These are phyloP conservation scores for Malaclemys terrapin DNA, from an alignment of 2,113 vertebrate genomes.

Conservation along the genomic window DNA sequence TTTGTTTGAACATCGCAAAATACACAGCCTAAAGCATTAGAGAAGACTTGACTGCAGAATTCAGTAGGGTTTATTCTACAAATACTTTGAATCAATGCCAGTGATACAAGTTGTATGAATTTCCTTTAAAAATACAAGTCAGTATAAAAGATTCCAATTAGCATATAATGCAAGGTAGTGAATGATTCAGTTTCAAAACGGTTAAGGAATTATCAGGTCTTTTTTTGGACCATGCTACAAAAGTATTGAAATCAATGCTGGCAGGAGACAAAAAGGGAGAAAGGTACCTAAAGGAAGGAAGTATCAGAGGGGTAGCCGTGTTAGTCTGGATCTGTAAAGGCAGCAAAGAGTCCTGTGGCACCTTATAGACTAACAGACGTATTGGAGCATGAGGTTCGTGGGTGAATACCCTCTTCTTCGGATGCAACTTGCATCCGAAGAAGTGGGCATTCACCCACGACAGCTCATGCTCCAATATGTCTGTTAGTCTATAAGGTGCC, in stretches of 20 bases:
- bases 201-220: constrained; percentile 59
- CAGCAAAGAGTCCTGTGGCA: too few relatives aligned
- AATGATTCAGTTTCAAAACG: constrained; percentile 69
- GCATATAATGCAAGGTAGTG: constrained; percentile 67
- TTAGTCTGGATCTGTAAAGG: too few relatives aligned
- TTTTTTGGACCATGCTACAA: constrained; percentile 71
- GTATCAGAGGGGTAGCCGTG: too few relatives aligned
- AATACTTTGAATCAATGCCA: constrained; percentile 74
- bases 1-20: constrained; percentile 45
- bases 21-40: constrained; percentile 60
- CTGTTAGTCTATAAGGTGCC: too few relatives aligned
- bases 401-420: too few relatives aligned
- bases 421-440: too few relatives aligned
- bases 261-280: constrained; percentile 32
- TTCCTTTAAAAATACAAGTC: constrained; percentile 78
- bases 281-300: constrained; percentile 18
- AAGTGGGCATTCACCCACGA: too few relatives aligned
- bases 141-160: constrained; percentile 75
- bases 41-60: constrained; percentile 72
- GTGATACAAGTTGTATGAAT: constrained; percentile 76
- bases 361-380: too few relatives aligned
- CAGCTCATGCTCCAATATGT: too few relatives aligned
- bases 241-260: constrained; percentile 4
- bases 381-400: too few relatives aligned
- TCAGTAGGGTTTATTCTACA: constrained; percentile 79